Percentiles rank a stretch among this genome's conserved stretches.
These are phyloP conservation scores for Amniataba percoides DNA, from an alignment of 2,797 vertebrate species.

Conservation along the genomic window DNA sequence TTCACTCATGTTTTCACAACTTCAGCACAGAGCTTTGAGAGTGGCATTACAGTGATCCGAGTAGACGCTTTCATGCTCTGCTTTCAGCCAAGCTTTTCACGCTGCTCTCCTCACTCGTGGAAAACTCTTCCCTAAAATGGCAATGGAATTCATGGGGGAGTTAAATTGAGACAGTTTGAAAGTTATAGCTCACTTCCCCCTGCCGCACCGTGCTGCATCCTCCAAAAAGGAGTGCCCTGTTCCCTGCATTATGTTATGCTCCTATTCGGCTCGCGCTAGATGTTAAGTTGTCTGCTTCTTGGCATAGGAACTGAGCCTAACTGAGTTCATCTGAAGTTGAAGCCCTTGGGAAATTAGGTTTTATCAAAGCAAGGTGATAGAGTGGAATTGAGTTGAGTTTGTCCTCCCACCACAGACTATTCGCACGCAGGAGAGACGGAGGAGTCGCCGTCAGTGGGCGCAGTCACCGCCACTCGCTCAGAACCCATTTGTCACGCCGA, in stretches of 20 bases:
- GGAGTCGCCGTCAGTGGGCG: slow-evolving; percentile 51
- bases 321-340: slow-evolving; percentile 73
- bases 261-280: slow-evolving; percentile 51
- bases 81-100: slow-evolving; percentile 68
- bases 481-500: slow-evolving; percentile 64
- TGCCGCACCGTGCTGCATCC: slow-evolving; percentile 52
- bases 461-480: slow-evolving; percentile 30
- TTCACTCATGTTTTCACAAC: slow-evolving; percentile 62
- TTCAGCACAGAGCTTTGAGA: slow-evolving; percentile 52
- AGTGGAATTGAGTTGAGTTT: slow-evolving; percentile 64
- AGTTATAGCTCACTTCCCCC: slow-evolving; percentile 63
- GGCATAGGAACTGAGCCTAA: slow-evolving; percentile 59
- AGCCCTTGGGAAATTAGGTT: slow-evolving; percentile 79
- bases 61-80: slow-evolving; percentile 56
- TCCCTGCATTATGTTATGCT: slow-evolving; percentile 51
- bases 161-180: slow-evolving; percentile 71
- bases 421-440: slow-evolving; percentile 32
- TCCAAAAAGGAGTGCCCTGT: slow-evolving; percentile 50
- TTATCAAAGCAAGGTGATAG: slow-evolving; percentile 77
- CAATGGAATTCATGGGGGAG: slow-evolving; percentile 71
- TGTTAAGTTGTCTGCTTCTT: slow-evolving; percentile 67
- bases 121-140: slow-evolving; percentile 79
- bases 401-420: slow-evolving; percentile 55
- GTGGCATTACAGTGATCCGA: slow-evolving; percentile 58
- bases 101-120: slow-evolving; percentile 54